Evolutionary conservation across 2,888 invertebrate species (phyloP).

Genomic region (Polydrusus cervinus): DNA sequence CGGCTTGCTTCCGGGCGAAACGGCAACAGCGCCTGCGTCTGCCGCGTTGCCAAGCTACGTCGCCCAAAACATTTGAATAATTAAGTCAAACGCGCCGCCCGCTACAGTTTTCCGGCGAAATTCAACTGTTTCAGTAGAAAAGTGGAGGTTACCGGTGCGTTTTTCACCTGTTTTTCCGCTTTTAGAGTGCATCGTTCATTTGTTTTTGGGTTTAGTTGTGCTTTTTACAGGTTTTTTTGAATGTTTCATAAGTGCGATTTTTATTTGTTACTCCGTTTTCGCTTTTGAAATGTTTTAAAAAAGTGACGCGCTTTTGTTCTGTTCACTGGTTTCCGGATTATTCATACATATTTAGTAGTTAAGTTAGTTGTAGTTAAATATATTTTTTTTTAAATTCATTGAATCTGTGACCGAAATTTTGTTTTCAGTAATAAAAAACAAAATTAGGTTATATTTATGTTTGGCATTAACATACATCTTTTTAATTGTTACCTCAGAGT

Average conservation of each 20-base stretch:
- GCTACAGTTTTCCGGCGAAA: constrained; percentile 70
- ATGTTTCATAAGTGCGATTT: constrained; percentile 28
- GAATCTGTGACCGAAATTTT: not conserved
- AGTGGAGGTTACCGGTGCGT: constrained; percentile 36
- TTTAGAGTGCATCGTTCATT: constrained; percentile 24
- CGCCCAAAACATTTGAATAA: constrained; percentile 70
- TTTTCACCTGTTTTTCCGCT: constrained; percentile 39
- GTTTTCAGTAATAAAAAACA: too few relatives aligned
- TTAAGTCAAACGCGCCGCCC: constrained; percentile 67
- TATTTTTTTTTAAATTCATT: not conserved
- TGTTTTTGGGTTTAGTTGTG: constrained; percentile 33
- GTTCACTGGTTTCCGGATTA: constrained; percentile 16
- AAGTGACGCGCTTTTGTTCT: constrained; percentile 2
- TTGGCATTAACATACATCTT: too few relatives aligned
- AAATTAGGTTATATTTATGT: too few relatives aligned
- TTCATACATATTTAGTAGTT: constrained; percentile 2
- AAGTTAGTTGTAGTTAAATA: constrained; percentile 4
- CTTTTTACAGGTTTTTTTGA: constrained; percentile 14
- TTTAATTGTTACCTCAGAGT: too few relatives aligned
- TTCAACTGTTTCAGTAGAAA: constrained; percentile 68
- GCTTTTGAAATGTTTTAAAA: constrained; percentile 19
- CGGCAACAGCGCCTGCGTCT: constrained; percentile 63
- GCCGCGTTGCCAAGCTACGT: constrained; percentile 68
- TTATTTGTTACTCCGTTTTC: constrained; percentile 6
- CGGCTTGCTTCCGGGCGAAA: constrained; percentile 44